A percentile compares a stretch with the other conserved stretches of the same genome.
phyloP scores from a whole-genome alignment of 2,113 vertebrate species.

The Sapajus apella region DNA sequence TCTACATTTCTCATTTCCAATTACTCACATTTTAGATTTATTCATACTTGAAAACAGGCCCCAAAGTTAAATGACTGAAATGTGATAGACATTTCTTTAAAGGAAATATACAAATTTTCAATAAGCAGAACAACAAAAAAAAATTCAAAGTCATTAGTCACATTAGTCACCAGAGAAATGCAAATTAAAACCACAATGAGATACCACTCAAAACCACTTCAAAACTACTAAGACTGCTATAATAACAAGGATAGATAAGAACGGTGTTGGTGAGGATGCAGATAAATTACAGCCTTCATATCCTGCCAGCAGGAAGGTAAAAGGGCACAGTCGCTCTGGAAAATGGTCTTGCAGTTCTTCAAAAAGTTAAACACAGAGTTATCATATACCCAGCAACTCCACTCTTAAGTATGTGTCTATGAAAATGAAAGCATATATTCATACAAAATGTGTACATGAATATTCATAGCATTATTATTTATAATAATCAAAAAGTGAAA shows the following conservation, averaged over 20 bases:
- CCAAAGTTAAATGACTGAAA: conserved; percentile 58
- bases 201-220: not conserved
- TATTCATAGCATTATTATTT: conserved; percentile 15
- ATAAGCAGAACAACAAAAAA: not conserved
- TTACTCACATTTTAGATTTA: conserved; percentile 14
- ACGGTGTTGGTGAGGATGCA: not conserved
- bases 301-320: not conserved
- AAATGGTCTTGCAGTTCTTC: not conserved
- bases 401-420: not conserved
- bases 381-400: not conserved
- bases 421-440: not conserved
- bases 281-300: not conserved
- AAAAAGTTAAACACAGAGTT: not conserved
- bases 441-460: not conserved
- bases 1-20: not conserved
- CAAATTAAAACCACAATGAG: not conserved
- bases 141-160: not conserved
- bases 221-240: not conserved
- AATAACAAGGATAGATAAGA: not conserved
- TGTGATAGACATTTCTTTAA: not conserved
- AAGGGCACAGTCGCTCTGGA: not conserved
- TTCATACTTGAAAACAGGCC: conserved; percentile 56
- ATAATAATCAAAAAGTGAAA: not conserved
- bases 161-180: not conserved
- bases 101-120: not conserved